Conservation (phyloP, 2,888 invertebrate genomes). For the Furcula furcula region DNA sequence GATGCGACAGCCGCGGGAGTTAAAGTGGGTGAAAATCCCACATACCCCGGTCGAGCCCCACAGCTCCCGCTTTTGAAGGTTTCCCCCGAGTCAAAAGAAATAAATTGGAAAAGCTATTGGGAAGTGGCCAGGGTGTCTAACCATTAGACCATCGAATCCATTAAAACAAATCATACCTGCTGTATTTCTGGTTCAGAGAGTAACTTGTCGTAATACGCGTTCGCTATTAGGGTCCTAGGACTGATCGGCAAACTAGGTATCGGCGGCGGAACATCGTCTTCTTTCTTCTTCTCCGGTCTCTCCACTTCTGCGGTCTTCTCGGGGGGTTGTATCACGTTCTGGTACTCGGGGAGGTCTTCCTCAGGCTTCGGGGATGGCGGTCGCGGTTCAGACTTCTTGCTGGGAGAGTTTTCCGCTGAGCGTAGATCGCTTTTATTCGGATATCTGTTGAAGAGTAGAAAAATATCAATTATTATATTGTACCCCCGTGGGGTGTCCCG, state of each 20-base stretch:
- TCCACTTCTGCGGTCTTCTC: constrained; percentile 23
- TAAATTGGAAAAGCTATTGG: no score
- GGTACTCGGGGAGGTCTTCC: constrained; percentile 64
- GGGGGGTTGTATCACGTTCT: constrained; percentile 45
- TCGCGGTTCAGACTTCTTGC: constrained; percentile 38
- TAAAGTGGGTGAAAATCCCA: no score
- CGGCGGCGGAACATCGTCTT: constrained; percentile 67
- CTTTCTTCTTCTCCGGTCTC: constrained; percentile 42
- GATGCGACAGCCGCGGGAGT: no score
- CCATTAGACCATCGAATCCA: no score
- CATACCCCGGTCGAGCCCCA: no score
- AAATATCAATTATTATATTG: neutral
- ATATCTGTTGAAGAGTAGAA: constrained; percentile 37
- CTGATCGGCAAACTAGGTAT: constrained; percentile 76
- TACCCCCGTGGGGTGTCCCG: no score
- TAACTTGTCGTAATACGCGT: constrained; percentile 90
- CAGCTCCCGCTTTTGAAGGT: no score
- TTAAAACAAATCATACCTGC: constrained; percentile 63
- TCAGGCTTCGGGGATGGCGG: constrained; percentile 14
- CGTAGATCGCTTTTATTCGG: constrained; percentile 66
- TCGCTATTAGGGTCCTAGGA: constrained; percentile 80
- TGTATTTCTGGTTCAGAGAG: constrained; percentile 90
- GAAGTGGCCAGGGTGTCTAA: no score
- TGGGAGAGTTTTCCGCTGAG: constrained; percentile 63
- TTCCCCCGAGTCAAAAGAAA: no score